Base-by-base conservation (phyloP, 64 coral and sea anemone genomes). In the Cladopsammia gracilis region DNA sequence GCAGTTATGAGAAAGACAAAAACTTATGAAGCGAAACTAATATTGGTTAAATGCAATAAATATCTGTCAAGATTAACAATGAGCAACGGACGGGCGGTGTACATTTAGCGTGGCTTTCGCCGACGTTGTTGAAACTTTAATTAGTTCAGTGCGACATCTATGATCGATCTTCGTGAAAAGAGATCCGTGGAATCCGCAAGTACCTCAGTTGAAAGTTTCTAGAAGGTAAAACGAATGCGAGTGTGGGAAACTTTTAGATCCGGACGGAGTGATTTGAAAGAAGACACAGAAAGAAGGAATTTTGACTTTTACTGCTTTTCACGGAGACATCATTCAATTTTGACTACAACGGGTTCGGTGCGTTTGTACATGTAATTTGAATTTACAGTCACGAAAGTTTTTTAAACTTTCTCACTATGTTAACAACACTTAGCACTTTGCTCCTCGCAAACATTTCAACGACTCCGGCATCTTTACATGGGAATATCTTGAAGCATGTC, bases 1-100 rank as follows among this genome's bases (percentile, higher is more conserved):
- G 60, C 10, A 9, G 3, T 67, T 11, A 68, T 10, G 24, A 49
- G 42, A 64, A 23, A 11, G 9, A 50, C 80, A 66, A 84, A 49
- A 67, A 61, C 62, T 48, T 50, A 6, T 84, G 19, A 47, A 84
- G 80, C 62, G 43, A 84, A 8, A 67, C 60, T 5, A 3, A 12
- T 10, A 62, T 62, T 16, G 60, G 60, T 12, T 62, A 23, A 77
- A 77, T 22, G 44, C n/a, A 58, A 84, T 48, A 84, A 84, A 84
- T 84, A 20, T 47, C 80, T 67, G 80, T 84, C 80, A 65, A 62
- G 12, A 61, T 20, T 15, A 14, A 6, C 58, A 58, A 82, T 62
- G n/a, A 22, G 23, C 10, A 59, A 14, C 34, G 76, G 10, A 34
- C 10, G 14, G 72, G 44, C 14, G 46, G 1, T 44, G 4, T 68